Percentiles rank a stretch among this genome's conserved stretches.
Evolutionary conservation across 2,797 vertebrate genomes (phyloP).

Genomic region (Tolypeutes matacus): DNA sequence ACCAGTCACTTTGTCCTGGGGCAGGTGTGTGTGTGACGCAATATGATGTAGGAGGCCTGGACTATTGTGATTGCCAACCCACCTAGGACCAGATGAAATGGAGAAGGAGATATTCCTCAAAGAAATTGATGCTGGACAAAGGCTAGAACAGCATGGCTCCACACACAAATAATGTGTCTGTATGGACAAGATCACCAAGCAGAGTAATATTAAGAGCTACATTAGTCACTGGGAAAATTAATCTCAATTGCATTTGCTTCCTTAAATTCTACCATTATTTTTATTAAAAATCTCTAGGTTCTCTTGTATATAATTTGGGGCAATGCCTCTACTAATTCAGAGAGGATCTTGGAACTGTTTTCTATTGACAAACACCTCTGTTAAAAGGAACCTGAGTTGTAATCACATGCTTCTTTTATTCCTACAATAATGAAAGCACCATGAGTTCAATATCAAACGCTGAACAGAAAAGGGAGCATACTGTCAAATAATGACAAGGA

Average conservation of each 20-base stretch:
- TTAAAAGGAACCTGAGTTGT: constrained; percentile 22
- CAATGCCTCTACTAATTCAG: constrained; percentile 32
- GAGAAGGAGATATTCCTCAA: not conserved
- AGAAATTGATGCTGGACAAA: not conserved
- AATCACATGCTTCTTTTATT: constrained; percentile 12
- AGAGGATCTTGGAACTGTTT: constrained; percentile 43
- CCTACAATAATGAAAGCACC: constrained; percentile 13
- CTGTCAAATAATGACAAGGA: constrained; percentile 49
- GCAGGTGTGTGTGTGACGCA: not conserved
- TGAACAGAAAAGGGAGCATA: constrained; percentile 20
- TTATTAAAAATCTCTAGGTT: constrained; percentile 60
- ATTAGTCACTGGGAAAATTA: constrained; percentile 8
- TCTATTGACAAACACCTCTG: constrained; percentile 16
- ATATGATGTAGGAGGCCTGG: not conserved
- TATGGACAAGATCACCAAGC: not conserved
- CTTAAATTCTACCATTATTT: constrained; percentile 32
- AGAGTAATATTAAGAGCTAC: not conserved
- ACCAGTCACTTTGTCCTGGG: not conserved
- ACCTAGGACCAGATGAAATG: not conserved
- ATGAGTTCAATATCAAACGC: not conserved
- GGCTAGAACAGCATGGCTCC: not conserved
- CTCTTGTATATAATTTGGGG: constrained; percentile 34
- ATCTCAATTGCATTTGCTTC: constrained; percentile 32
- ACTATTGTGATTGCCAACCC: not conserved
- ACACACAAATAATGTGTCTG: not conserved